Base-by-base conservation (phyloP, 2,888 invertebrate genomes). In the Hypercompe scribonia region DNA sequence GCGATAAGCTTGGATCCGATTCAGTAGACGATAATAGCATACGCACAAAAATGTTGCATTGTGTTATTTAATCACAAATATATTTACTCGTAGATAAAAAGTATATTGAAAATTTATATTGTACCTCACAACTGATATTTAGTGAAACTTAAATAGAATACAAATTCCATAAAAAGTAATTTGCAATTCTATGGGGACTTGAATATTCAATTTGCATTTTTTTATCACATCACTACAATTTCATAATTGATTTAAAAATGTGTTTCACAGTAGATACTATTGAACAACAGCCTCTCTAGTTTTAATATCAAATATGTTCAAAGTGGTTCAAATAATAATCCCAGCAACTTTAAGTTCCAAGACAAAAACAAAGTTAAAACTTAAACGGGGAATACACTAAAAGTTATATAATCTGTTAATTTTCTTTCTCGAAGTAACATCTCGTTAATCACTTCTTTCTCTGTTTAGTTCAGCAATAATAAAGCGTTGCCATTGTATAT, bases 361-460 rank as follows among this genome's bases (percentile, higher is more conserved):
- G 24, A 58, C 54, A 58, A 8, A 3, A 8, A 46, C 50, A 50
- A 50, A 50, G 50, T 50, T 24, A 28, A 58, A 58, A 58, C 54
- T 58, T 58, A 58, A 58, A n/a, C 28, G 28, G 10, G 50, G 54
- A 13, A 58, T 28, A 58, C 24, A 3, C 28, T 58, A 24, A 58
- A 58, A n/a, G 54, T n/a, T 58, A 58, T 50, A 50, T 50, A 10
- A 50, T 28, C 28, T 11, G 61, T 61, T 0, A 61, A 61, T 61
- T 61, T 7, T 61, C 31, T 31, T 61, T 31, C 61, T 28, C 61
- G 4, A 61, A 61, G 61, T 61, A 31, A n/a, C 28, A 36, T 68
- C n/a, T 61, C 31, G 61, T 61, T 61, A 61, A 31, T 61, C 28
- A 61, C 28, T 61, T 13, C 61, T 61, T 61, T 31, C 61, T 61